Conservation (phyloP, 1,140 invertebrate species). For the Rhyacophila brunnea region DNA sequence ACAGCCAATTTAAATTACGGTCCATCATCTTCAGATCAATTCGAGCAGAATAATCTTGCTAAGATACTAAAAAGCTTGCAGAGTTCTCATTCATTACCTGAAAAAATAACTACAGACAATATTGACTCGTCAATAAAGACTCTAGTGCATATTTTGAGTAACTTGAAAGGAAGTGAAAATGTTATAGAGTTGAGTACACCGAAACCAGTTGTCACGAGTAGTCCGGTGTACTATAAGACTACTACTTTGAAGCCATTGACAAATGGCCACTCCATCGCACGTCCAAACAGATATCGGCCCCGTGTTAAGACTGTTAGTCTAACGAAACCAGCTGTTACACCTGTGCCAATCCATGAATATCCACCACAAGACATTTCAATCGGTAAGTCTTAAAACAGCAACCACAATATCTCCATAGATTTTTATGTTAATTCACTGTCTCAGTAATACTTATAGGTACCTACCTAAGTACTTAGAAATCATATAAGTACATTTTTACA, state of each 20-base stretch:
- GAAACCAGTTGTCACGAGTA: conserved; percentile 37
- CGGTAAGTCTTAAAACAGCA: conserved; percentile 21
- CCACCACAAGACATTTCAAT: conserved; percentile 30
- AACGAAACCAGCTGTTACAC: conserved; percentile 34
- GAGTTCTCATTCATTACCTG: conserved; percentile 69
- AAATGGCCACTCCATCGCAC: conserved; percentile 26
- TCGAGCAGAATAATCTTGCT: conserved; percentile 43
- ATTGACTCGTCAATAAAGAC: conserved; percentile 76
- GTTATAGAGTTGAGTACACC: conserved; percentile 34
- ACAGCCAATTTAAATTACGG: conserved; percentile 25
- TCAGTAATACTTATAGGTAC: no score
- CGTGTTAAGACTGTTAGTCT: conserved; percentile 35
- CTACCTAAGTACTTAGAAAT: no score
- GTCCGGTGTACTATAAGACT: conserved; percentile 44
- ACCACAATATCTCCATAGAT: no score
- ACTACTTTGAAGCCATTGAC: conserved; percentile 30
- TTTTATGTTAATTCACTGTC: no score
- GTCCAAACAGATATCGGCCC: conserved; percentile 26
- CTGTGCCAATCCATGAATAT: conserved; percentile 25
- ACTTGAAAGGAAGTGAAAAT: conserved; percentile 58
- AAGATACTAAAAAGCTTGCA: conserved; percentile 65
- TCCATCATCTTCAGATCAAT: conserved; percentile 26
- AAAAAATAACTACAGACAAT: conserved; percentile 71
- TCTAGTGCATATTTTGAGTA: conserved; percentile 67
- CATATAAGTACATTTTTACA: no score